Base-by-base conservation (phyloP, 2,888 invertebrate genomes). In the Acronicta alni region DNA sequence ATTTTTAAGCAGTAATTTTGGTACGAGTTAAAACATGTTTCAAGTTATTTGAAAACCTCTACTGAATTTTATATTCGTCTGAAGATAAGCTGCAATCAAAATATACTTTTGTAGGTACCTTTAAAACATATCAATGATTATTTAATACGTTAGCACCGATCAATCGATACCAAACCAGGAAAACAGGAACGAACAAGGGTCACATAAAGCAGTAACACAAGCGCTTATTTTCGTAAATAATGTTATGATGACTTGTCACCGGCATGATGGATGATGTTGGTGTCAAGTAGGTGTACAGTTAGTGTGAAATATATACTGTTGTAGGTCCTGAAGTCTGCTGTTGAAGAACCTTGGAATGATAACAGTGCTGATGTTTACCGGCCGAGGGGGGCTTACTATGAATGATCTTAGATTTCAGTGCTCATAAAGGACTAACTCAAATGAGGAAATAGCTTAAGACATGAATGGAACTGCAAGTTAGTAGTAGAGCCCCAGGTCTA, bases 181-280 rank as follows among this genome's bases (percentile, higher is more conserved):
- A 38, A 7, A 56, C 15, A 44, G 44, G 41, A 49, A 32, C 57
- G 49, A 55, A 61, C 45, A 62, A 60, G 42, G 57, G 43, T 49
- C 60, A 77, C 77, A 73, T 16, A 56, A 75, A 72, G 69, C 75
- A 65, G 54, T 58, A 62, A 54, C 16, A 59, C 20, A 69, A 75
- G 78, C 72, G 61, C 67, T 68, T 59, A 75, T 67, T 75, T 77
- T 72, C 69, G 65, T 67, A 72, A 69, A 62, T 56, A 57, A 58
- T 62, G 66, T 61, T 75, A 67, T 69, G 65, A 71, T 76, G 77
- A 77, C 70, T 73, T 76, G 67, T 77, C 74, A 68, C 52, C 51
- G 67, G 60, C 32, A 41, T 57, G 56, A 69, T 66, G 77, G 60
- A 63, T 63, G 61, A 59, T 66, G 57, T 56, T 54, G 58, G 73